These are phyloP conservation scores for Lycopodina hypogea DNA, from an alignment of 37 sponge, comb jelly and placozoan genomes.

Conservation along the genomic window DNA sequence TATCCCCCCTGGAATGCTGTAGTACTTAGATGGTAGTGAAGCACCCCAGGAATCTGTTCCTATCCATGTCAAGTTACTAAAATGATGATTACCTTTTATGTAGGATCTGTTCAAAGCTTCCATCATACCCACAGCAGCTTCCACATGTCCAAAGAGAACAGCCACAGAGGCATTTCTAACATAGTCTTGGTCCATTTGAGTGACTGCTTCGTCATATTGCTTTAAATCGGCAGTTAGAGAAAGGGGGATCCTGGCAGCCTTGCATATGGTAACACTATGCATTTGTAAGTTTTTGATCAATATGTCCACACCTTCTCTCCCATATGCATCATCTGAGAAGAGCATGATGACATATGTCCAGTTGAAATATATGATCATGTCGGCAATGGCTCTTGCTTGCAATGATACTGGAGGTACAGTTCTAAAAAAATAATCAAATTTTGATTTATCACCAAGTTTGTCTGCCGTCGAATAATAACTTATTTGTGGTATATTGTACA, in stretches of 20 bases:
- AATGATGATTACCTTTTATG: conserved; percentile 6
- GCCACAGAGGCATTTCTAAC: conserved; percentile 42
- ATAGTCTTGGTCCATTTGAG: conserved; percentile 2
- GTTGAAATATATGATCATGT: conserved; percentile 42
- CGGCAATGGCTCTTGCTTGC: conserved; percentile 72
- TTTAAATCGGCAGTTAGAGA: not conserved
- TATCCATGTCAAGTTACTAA: conserved; percentile 53
- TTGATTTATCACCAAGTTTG: conserved; percentile 60
- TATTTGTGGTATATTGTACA: conserved; percentile 73
- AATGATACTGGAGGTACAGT: conserved; percentile 73
- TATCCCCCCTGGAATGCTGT: too few species aligned
- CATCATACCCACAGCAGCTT: too few species aligned
- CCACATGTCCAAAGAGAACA: too few species aligned
- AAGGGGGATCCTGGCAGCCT: not conserved
- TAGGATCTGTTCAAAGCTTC: conserved; percentile 10
- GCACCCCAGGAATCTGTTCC: conserved; percentile 80
- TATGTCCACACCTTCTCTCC: conserved; percentile 1
- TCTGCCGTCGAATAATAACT: conserved; percentile 64
- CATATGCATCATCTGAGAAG: conserved; percentile 33
- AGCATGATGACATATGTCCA: conserved; percentile 65
- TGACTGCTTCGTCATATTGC: conserved; percentile 10
- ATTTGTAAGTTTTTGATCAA: conserved; percentile 12
- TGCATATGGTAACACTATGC: not conserved
- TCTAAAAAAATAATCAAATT: conserved; percentile 78
- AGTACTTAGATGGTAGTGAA: not conserved